Base-by-base conservation (phyloP, 2,797 vertebrate species). In the Nannoperca australis region DNA sequence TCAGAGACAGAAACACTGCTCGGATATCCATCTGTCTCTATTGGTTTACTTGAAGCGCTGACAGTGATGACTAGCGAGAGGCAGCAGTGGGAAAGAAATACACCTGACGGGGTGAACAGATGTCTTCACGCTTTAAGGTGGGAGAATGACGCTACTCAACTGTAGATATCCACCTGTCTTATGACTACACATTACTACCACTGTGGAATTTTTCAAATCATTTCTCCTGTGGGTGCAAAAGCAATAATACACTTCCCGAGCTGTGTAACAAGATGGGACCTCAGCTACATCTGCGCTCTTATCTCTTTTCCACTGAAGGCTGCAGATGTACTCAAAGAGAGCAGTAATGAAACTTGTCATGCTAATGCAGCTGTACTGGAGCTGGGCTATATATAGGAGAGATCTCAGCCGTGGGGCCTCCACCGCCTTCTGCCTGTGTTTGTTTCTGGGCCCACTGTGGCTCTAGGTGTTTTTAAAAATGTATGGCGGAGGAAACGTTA, bases 351-450 rank as follows among this genome's bases (percentile, higher is more conserved):
- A 89, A 90, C 88, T 88, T 81, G 73, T 60, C 79, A 88, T 85
- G 85, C 87, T 86, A 91, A 89, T 86, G 86, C 91, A 90, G 87
- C 86, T 87, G 88, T 75, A 82, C 81, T 89, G 49, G 78, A 81
- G 86, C 75, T 13, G 72, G 75, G 78, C 89, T 94, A 94, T 92
- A 91, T 93, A 90, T 92, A 92, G 89, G 79, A 70, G 74, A 18
- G 73, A 82, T 76, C 84, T 82, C 84, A 79, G 86, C 86, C 81
- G 40, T 47, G 83, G 87, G 81, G 86, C 85, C 83, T 73, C 58
- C 47, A 4, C 82, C 63, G 81, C 85, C 79, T 84, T 61, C 72
- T 84, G 85, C 80, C 73, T 58, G 51, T 78, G 81, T 90, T 89
- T 85, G 85, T 85, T 87, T 88, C 79, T 79, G 85, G 55, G 72